phyloP scores from a whole-genome alignment of 1,140 invertebrate species.

The Plectus sambesii region DNA sequence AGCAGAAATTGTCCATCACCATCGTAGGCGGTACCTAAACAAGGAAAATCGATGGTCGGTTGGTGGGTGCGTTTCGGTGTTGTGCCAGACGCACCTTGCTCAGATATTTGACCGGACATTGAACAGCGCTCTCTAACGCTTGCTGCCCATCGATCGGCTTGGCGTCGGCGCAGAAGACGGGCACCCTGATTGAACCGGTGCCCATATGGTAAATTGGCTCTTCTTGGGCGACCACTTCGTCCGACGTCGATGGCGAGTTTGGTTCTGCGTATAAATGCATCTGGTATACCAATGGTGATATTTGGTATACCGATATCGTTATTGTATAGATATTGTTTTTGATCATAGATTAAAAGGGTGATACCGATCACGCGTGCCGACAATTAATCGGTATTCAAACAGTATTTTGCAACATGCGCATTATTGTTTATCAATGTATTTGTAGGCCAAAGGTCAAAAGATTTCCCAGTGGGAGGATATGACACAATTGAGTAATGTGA shows the following conservation, averaged over 20 bases:
- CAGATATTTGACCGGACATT: slow-evolving; percentile 23
- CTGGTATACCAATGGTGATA: no score
- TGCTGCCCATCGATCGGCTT: slow-evolving; percentile 17
- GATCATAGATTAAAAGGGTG: no score
- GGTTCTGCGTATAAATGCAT: slow-evolving; percentile 18
- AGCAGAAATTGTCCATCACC: slow-evolving; percentile 27
- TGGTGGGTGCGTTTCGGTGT: slow-evolving; percentile 1
- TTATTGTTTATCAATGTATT: no score
- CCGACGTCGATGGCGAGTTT: slow-evolving; percentile 15
- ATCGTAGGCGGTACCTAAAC: slow-evolving; percentile 21
- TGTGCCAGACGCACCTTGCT: slow-evolving; percentile 13
- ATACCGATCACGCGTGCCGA: no score
- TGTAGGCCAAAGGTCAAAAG: no score
- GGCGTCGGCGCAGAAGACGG: slow-evolving; percentile 17
- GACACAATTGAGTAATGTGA: no score
- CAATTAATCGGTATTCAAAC: no score
- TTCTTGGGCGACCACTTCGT: slow-evolving; percentile 11
- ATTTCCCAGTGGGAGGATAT: no score
- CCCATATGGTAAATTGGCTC: slow-evolving; percentile 21
- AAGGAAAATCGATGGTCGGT: not conserved
- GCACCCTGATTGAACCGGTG: slow-evolving; percentile 8
- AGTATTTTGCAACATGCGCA: no score
- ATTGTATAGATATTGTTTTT: no score
- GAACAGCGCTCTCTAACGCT: slow-evolving; percentile 18
- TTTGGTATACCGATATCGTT: no score